Evolutionary conservation across 2,888 invertebrate species (phyloP).

Genomic region (Plebejus melissa): DNA sequence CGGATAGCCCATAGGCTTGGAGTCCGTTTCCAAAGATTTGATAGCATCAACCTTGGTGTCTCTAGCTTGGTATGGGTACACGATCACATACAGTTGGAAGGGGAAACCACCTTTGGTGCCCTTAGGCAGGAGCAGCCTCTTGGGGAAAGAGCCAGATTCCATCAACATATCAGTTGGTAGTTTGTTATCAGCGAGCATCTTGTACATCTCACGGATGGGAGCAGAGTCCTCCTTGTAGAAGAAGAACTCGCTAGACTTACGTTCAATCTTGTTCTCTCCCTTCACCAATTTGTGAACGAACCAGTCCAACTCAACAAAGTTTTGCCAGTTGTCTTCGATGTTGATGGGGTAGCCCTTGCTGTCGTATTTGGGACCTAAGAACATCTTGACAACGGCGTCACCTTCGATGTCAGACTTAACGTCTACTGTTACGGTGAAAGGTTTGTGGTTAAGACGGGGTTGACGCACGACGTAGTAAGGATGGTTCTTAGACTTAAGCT

Average conservation of each 20-base stretch:
- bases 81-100: slow-evolving; percentile 81
- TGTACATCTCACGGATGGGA: slow-evolving; percentile 79
- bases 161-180: slow-evolving; percentile 76
- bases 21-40: slow-evolving; percentile 59
- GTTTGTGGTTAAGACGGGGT: slow-evolving; percentile 84
- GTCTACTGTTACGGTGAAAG: slow-evolving; percentile 80
- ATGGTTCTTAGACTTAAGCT: slow-evolving; percentile 54
- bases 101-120: slow-evolving; percentile 84
- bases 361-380: slow-evolving; percentile 85
- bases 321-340: slow-evolving; percentile 76
- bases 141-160: slow-evolving; percentile 81
- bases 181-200: slow-evolving; percentile 73
- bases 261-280: slow-evolving; percentile 82
- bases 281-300: slow-evolving; percentile 78
- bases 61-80: slow-evolving; percentile 73
- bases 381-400: slow-evolving; percentile 81
- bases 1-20: slow-evolving; percentile 78
- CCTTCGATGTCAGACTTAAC: slow-evolving; percentile 79
- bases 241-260: slow-evolving; percentile 82
- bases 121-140: slow-evolving; percentile 84
- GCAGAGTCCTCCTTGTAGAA: slow-evolving; percentile 81
- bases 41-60: slow-evolving; percentile 49
- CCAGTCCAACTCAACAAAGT: slow-evolving; percentile 81
- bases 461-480: slow-evolving; percentile 79
- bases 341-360: slow-evolving; percentile 70